These are phyloP conservation scores for Tetheella fluctuosa DNA, from an alignment of 2,888 invertebrate genomes.

Conservation along the genomic window DNA sequence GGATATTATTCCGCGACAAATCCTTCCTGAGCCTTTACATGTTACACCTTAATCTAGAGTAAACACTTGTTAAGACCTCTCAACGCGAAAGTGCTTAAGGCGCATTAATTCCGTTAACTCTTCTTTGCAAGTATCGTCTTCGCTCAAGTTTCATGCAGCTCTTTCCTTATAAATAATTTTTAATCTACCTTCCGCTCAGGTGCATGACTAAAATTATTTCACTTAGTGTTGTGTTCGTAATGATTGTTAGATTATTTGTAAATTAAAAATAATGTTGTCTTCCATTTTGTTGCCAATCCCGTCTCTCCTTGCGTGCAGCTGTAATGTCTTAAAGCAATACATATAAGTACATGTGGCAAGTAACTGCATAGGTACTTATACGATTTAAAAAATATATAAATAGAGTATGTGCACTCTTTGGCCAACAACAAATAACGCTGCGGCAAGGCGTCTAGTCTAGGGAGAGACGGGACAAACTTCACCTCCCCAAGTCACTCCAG, in stretches of 20 bases:
- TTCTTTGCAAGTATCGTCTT: conserved; percentile 29
- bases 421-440: conserved; percentile 33
- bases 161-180: conserved; percentile 13
- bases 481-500: conserved; percentile 71
- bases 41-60: conserved; percentile 16
- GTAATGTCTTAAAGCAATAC: background rate
- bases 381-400: conserved; percentile 10
- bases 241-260: conserved; percentile 54
- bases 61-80: conserved; percentile 21
- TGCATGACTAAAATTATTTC: conserved; percentile 54
- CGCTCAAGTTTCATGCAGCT: conserved; percentile 1
- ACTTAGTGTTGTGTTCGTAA: conserved; percentile 59
- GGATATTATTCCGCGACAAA: conserved; percentile 32
- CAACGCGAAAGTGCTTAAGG: conserved; percentile 29
- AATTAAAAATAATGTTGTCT: conserved; percentile 35
- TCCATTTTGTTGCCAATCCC: conserved; percentile 63
- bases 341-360: background rate
- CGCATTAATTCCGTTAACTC: conserved; percentile 25
- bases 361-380: conserved; percentile 9
- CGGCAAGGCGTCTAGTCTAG: conserved; percentile 38
- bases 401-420: background rate
- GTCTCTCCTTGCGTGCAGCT: conserved; percentile 50
- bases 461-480: conserved; percentile 69
- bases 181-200: conserved; percentile 22
- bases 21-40: conserved; percentile 27